Conservation (phyloP, 2,888 invertebrate species). For the Ophioninae sp. region DNA sequence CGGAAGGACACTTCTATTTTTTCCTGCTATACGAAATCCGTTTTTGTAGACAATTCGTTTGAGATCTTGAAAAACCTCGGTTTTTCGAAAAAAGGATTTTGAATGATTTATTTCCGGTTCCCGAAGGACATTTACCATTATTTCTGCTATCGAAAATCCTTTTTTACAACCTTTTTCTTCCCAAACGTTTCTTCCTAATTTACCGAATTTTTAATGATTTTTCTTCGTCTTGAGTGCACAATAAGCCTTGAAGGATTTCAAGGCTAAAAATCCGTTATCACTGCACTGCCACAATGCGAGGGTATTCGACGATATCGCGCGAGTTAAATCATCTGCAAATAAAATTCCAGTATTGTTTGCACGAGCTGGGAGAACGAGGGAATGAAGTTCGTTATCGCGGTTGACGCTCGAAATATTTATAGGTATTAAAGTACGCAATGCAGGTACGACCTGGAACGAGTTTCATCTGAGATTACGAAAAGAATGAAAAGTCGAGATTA, state of each 20-base stretch:
- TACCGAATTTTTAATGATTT: background rate
- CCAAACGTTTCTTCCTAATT: background rate
- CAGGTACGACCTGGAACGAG: too few relatives aligned
- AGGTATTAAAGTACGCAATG: background rate
- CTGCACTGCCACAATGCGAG: background rate
- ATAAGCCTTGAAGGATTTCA: background rate
- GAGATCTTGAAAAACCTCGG: background rate
- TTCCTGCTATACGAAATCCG: background rate
- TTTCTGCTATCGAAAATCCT: background rate
- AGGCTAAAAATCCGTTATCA: background rate
- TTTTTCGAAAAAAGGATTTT: too few relatives aligned
- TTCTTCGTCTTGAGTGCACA: background rate
- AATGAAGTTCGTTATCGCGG: background rate
- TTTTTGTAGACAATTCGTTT: background rate
- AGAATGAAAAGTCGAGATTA: too few relatives aligned
- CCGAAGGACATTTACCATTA: background rate
- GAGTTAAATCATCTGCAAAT: background rate
- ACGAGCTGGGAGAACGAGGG: background rate
- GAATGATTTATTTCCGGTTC: background rate
- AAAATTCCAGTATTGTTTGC: background rate
- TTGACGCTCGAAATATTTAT: background rate
- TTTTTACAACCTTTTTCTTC: background rate
- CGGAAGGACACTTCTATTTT: background rate
- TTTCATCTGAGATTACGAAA: too few relatives aligned
- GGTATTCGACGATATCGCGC: background rate